Evolutionary conservation across 2,888 invertebrate species (phyloP), one percentile per base, ranked within the genome.

Genomic region (Leptinotarsa haldemani): DNA sequence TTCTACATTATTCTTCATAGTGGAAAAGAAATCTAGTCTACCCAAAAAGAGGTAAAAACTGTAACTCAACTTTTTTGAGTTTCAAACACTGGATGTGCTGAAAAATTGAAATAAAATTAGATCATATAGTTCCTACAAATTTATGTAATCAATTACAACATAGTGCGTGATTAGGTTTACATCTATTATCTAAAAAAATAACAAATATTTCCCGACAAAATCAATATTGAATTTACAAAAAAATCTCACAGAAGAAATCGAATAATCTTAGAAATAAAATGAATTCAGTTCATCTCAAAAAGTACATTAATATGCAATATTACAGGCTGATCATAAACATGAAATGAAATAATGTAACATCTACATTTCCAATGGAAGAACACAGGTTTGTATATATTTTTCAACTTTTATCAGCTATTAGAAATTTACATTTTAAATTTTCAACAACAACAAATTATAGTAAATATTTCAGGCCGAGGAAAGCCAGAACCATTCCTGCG

Each of bases 401-500:
- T 18, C 12, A 52, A 52, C 52, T 52, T 18, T 22, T 15, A 58
- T 22, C 22, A 22, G 22, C 25, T 58, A 25, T 15, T 22, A 58
- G 16, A 22, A 18, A 20, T 12, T 25, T 15, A 58, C 15, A 22
- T 58, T 58, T 22, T 61, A 7, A 30, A 61, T 1, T 16, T 4
- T 40, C 40, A 61, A 61, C 58, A 61, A 61, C 56, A 63, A 53
- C 30, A 65, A 48, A 46, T 70, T 70, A 70, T 63, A 74, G 53
- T 4, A 74, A 65, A 47, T 69, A 69, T 65, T 69, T 71, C 50
- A 66, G 71, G 22, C 74, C 68, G 25, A 75, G 58, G 30, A 70
- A 61, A 25, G 74, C 70, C 13, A 76, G 5, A 18, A 74, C 20
- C 20, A 76, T 50, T 65, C 74, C 74, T 53, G 73, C 65, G 4